phyloP scores from a whole-genome alignment of 2,797 vertebrate species.

The Geotrypetes seraphini region DNA sequence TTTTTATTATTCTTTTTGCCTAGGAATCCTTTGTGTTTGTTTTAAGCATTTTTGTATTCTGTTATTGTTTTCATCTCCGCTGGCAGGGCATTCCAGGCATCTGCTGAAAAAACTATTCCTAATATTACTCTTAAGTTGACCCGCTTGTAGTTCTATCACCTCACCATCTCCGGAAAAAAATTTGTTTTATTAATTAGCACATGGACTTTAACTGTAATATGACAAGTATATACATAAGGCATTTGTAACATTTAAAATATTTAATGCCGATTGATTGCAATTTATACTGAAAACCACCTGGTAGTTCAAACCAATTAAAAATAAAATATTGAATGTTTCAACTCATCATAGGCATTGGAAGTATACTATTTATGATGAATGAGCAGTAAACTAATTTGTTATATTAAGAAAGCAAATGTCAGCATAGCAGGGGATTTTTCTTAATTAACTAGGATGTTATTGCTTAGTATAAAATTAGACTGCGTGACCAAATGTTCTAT shows the following conservation, averaged over 20 bases:
- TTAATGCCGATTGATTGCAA: background rate
- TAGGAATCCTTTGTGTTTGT: too few relatives aligned
- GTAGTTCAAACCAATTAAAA: constrained; percentile 2
- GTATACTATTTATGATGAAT: constrained; percentile 6
- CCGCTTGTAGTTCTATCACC: too few relatives aligned
- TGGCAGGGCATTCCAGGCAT: too few relatives aligned
- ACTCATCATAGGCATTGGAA: background rate
- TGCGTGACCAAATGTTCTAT: background rate
- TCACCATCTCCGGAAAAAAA: too few relatives aligned
- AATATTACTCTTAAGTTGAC: too few relatives aligned
- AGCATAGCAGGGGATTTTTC: background rate
- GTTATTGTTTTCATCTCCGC: too few relatives aligned
- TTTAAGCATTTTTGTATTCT: too few relatives aligned
- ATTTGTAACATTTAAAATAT: constrained; percentile 5
- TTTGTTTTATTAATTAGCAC: background rate
- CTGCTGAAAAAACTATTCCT: too few relatives aligned
- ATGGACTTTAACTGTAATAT: background rate
- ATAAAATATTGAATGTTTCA: constrained; percentile 4
- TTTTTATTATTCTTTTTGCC: too few relatives aligned
- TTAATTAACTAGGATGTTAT: background rate
- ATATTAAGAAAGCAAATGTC: background rate
- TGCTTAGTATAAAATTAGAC: background rate
- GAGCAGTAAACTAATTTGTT: background rate
- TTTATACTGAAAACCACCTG: background rate
- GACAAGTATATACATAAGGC: background rate